A percentile compares a stretch with the other conserved stretches of the same genome.
Evolutionary conservation across 1,140 invertebrate genomes (phyloP).

Genomic region (Monochamus saltuarius): DNA sequence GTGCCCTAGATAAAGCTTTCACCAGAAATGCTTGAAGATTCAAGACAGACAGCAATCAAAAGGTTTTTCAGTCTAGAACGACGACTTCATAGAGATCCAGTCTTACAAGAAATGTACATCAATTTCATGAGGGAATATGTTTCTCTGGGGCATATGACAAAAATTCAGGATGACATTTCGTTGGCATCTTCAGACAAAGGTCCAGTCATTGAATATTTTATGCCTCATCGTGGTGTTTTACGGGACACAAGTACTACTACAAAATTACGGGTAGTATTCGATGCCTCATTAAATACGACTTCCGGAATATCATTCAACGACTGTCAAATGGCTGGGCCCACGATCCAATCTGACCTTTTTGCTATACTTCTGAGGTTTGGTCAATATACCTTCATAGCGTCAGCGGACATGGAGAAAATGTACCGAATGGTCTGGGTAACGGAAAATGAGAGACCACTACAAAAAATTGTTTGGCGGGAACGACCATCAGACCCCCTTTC

Average conservation of each 20-base stretch:
- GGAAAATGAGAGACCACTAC: slow-evolving; percentile 35
- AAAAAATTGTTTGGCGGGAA: slow-evolving; percentile 39
- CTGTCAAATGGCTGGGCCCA: slow-evolving; percentile 45
- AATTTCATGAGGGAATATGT: too few species aligned
- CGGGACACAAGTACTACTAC: slow-evolving; percentile 32
- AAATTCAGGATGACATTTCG: too few species aligned
- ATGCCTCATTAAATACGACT: slow-evolving; percentile 36
- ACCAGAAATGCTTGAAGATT: too few species aligned
- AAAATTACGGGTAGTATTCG: slow-evolving; percentile 38
- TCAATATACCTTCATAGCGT: slow-evolving; percentile 39
- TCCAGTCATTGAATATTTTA: too few species aligned
- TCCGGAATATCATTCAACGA: slow-evolving; percentile 48
- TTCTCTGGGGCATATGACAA: background rate
- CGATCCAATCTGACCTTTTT: slow-evolving; percentile 50
- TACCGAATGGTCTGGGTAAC: slow-evolving; percentile 43
- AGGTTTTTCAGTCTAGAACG: too few species aligned
- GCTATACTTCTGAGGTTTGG: slow-evolving; percentile 50
- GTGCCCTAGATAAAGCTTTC: too few species aligned
- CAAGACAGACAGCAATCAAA: too few species aligned
- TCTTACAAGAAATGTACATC: too few species aligned
- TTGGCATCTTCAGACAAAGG: too few species aligned
- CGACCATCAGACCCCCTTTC: slow-evolving; percentile 2
- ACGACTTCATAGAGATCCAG: too few species aligned
- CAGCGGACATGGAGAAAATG: slow-evolving; percentile 51
- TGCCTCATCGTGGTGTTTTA: slow-evolving; percentile 45